A percentile compares a stretch with the other conserved stretches of the same genome.
Conservation (phyloP, 2,113 vertebrate species). For the Pteropus alecto region DNA sequence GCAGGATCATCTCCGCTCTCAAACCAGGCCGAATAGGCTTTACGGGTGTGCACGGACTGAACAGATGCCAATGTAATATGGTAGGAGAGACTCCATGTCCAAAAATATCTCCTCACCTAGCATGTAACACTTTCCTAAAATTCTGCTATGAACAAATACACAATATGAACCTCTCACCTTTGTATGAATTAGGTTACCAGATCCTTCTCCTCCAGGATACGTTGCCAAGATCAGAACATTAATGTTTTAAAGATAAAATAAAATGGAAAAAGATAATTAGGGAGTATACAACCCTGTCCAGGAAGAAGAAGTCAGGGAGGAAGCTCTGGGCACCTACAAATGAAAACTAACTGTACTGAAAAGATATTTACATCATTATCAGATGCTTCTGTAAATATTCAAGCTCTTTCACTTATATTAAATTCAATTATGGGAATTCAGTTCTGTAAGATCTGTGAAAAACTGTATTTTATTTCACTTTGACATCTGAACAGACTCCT, state of each 20-base stretch:
- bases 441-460: background rate
- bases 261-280: background rate
- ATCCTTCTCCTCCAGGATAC: background rate
- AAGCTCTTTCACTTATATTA: background rate
- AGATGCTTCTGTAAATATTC: background rate
- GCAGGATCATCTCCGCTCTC: background rate
- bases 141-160: background rate
- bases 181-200: slow-evolving; percentile 9
- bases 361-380: background rate
- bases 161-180: slow-evolving; percentile 33
- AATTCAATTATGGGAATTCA: background rate
- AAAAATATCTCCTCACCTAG: slow-evolving; percentile 43
- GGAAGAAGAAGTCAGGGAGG: background rate
- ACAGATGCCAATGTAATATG: slow-evolving; percentile 47
- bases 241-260: slow-evolving; percentile 45
- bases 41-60: background rate
- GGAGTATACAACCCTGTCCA: background rate
- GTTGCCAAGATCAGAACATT: background rate
- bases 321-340: background rate
- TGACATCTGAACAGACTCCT: background rate
- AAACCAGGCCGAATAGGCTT: background rate
- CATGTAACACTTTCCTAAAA: slow-evolving; percentile 13
- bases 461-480: slow-evolving; percentile 24
- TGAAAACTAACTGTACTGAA: background rate
- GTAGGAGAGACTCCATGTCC: background rate